These are phyloP conservation scores for Heliconius melpomene DNA, from an alignment of 1,140 invertebrate species.

Conservation along the genomic window DNA sequence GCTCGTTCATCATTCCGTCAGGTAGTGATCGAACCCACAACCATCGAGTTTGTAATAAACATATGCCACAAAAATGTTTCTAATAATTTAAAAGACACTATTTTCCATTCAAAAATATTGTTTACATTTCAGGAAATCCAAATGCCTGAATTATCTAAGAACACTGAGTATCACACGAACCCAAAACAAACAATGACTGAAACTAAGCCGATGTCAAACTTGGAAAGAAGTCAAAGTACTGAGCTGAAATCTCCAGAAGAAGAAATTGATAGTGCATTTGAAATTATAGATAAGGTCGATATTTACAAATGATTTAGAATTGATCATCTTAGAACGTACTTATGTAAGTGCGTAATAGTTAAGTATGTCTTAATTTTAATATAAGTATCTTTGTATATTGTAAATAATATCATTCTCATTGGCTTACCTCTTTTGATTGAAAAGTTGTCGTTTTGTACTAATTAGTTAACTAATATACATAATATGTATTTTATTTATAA, in stretches of 20 bases:
- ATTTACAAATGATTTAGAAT: background rate
- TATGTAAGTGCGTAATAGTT: background rate
- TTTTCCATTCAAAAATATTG: background rate
- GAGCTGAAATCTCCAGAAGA: slow-evolving; percentile 53
- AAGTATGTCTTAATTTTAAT: background rate
- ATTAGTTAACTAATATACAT: too few relatives aligned
- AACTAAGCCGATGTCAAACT: slow-evolving; percentile 29
- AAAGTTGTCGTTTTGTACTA: too few relatives aligned
- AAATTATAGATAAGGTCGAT: slow-evolving; percentile 66
- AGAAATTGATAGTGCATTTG: slow-evolving; percentile 75
- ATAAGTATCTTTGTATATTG: too few relatives aligned
- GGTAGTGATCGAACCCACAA: too few relatives aligned
- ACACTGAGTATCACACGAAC: slow-evolving; percentile 16
- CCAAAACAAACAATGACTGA: slow-evolving; percentile 37
- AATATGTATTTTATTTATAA: too few relatives aligned
- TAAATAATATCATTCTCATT: too few relatives aligned
- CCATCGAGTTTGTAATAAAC: too few relatives aligned
- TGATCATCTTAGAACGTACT: background rate
- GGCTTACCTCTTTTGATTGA: too few relatives aligned
- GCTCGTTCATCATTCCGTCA: too few relatives aligned
- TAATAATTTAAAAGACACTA: background rate
- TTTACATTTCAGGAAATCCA: slow-evolving; percentile 49
- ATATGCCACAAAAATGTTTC: background rate
- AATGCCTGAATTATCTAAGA: slow-evolving; percentile 54
- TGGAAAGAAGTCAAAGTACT: slow-evolving; percentile 41